Conservation (phyloP, 1,140 invertebrate genomes). For the Microplitis demolitor region DNA sequence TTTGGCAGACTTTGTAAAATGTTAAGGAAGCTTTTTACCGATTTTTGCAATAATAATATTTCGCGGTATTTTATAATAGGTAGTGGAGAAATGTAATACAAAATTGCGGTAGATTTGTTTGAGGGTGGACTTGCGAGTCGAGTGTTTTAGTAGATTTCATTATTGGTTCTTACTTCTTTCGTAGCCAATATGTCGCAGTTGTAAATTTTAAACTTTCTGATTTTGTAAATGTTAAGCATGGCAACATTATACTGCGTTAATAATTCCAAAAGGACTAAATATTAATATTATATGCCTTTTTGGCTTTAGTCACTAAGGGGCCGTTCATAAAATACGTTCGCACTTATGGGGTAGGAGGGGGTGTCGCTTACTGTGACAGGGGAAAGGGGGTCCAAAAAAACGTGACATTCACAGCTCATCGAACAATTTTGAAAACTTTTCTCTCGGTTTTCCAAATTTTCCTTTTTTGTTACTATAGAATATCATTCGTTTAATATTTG, state of each 20-base stretch:
- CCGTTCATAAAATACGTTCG: no score
- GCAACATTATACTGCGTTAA: neutral
- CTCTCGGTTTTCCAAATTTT: no score
- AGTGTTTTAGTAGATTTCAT: constrained; percentile 59
- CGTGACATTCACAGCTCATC: no score
- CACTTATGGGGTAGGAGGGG: no score
- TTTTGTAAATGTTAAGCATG: neutral
- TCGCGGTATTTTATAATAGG: constrained; percentile 2
- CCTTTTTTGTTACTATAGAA: no score
- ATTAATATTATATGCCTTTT: no score
- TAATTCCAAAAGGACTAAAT: no score
- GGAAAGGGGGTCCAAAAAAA: no score
- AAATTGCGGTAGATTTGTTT: neutral
- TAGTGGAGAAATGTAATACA: neutral
- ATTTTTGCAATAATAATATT: neutral
- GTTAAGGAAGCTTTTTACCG: constrained; percentile 20
- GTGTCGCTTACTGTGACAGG: no score
- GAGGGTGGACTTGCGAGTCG: constrained; percentile 40
- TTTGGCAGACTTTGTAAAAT: constrained; percentile 23
- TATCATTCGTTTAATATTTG: no score
- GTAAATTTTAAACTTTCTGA: constrained; percentile 52
- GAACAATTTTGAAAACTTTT: no score
- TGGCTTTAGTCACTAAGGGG: no score
- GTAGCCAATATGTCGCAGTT: constrained; percentile 55
- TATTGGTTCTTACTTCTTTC: constrained; percentile 47